A percentile compares a stretch with the other conserved stretches of the same genome.
phyloP scores from a whole-genome alignment of 1,140 invertebrate genomes.

The Tetramorium alpestre region DNA sequence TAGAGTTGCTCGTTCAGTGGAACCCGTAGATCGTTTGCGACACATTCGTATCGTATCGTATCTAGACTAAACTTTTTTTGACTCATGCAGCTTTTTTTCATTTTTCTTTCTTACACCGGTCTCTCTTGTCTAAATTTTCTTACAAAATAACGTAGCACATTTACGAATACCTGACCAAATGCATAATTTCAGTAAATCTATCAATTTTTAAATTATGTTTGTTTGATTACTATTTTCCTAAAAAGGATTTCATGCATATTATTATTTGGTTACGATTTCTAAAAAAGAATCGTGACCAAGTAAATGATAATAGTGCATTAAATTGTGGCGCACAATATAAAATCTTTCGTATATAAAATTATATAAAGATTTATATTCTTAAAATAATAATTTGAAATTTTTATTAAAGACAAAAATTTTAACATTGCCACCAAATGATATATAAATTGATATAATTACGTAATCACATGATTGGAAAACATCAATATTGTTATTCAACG shows the following conservation, averaged over 20 bases:
- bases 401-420: background rate
- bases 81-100: background rate
- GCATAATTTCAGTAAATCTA: background rate
- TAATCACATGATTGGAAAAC: background rate
- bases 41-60: constrained; percentile 15
- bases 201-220: background rate
- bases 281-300: background rate
- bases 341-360: background rate
- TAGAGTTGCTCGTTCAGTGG: constrained; percentile 72
- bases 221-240: constrained; percentile 12
- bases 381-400: background rate
- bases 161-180: constrained; percentile 3
- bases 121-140: background rate
- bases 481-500: background rate
- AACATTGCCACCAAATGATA: background rate
- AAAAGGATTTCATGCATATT: too few species aligned
- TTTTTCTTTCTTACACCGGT: background rate
- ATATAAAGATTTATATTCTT: background rate
- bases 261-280: background rate
- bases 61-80: constrained; percentile 22
- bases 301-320: background rate
- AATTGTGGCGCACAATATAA: background rate
- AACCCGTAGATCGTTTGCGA: constrained; percentile 66
- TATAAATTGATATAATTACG: background rate
- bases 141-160: background rate